Conservation (phyloP, 2,797 vertebrate genomes). For the Molossus molossus region DNA sequence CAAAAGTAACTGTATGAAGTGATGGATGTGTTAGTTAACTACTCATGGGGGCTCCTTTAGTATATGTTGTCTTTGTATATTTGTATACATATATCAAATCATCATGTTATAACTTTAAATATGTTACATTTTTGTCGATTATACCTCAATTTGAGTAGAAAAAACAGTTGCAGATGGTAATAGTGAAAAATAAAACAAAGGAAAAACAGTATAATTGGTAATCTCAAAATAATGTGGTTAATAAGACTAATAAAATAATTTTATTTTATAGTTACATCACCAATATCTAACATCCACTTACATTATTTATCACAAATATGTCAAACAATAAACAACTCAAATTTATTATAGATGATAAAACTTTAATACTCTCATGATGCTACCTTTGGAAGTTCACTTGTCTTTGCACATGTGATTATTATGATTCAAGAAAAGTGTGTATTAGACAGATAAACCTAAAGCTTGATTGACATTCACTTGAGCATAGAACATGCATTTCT, state of each 20-base stretch:
- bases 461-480: not conserved
- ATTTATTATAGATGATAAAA: too few relatives aligned
- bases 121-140: not conserved
- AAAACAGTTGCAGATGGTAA: not conserved
- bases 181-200: not conserved
- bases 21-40: not conserved
- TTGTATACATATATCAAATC: not conserved
- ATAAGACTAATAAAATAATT: not conserved
- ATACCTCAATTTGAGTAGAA: not conserved
- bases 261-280: constrained; percentile 1
- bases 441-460: not conserved
- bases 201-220: not conserved
- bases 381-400: too few relatives aligned
- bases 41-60: not conserved
- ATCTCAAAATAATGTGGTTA: not conserved
- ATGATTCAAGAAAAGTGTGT: too few relatives aligned
- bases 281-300: not conserved
- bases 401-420: too few relatives aligned
- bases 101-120: not conserved
- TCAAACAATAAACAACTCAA: too few relatives aligned
- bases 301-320: not conserved
- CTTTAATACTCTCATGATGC: too few relatives aligned
- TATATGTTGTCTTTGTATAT: not conserved
- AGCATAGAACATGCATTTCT: not conserved
- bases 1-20: not conserved